Conservation (phyloP, 2,888 invertebrate species). For the Drosophila mimica region DNA sequence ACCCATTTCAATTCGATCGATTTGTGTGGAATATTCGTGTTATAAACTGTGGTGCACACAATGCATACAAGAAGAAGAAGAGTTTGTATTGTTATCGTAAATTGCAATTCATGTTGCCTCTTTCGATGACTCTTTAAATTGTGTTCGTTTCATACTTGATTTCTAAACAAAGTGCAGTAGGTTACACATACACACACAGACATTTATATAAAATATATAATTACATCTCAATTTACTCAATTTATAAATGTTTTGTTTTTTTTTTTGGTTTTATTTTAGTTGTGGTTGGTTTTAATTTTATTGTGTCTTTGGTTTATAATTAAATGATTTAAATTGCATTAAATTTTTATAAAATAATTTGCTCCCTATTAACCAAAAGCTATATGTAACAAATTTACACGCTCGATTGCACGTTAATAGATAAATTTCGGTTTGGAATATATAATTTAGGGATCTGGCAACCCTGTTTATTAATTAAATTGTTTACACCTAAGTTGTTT, state of each 20-base stretch:
- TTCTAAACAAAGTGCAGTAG: slow-evolving; percentile 54
- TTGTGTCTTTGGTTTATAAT: slow-evolving; percentile 12
- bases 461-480: slow-evolving; percentile 9
- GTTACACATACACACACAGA: slow-evolving; percentile 32
- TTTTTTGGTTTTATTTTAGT: not conserved
- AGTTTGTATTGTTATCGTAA: slow-evolving; percentile 42
- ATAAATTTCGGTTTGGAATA: slow-evolving; percentile 11
- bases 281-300: slow-evolving; percentile 7
- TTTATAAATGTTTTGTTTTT: slow-evolving; percentile 3
- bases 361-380: slow-evolving; percentile 65
- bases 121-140: slow-evolving; percentile 30
- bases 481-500: slow-evolving; percentile 8
- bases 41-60: slow-evolving; percentile 58
- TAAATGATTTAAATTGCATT: slow-evolving; percentile 45
- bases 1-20: slow-evolving; percentile 56
- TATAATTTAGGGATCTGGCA: slow-evolving; percentile 16
- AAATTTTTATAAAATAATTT: slow-evolving; percentile 33
- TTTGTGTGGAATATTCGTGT: slow-evolving; percentile 38
- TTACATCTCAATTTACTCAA: slow-evolving; percentile 2
- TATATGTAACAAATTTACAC: slow-evolving; percentile 37
- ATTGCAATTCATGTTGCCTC: slow-evolving; percentile 37
- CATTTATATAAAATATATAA: slow-evolving; percentile 42
- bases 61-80: slow-evolving; percentile 13
- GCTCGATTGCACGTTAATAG: slow-evolving; percentile 1
- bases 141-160: slow-evolving; percentile 39